Conservation (phyloP, 2,888 invertebrate species). For the Biston betularia region DNA sequence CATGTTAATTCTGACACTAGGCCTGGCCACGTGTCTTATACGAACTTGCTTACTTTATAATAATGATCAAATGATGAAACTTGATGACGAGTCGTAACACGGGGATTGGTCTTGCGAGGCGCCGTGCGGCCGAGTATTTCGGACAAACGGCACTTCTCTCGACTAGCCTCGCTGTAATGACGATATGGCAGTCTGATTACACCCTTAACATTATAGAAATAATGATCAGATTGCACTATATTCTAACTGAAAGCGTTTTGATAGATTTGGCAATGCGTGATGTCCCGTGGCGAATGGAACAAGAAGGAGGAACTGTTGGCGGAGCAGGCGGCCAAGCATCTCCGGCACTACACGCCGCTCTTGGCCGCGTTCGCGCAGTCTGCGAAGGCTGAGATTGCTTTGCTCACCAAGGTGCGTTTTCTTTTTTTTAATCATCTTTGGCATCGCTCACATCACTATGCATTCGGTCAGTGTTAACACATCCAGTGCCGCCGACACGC, state of each 20-base stretch:
- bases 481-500: too few relatives aligned
- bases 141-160: slow-evolving; percentile 48
- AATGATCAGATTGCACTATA: not conserved
- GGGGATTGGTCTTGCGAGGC: slow-evolving; percentile 46
- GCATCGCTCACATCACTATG: too few relatives aligned
- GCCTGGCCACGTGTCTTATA: too few relatives aligned
- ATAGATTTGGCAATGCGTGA: slow-evolving; percentile 97
- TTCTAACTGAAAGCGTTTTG: not conserved
- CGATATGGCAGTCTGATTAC: slow-evolving; percentile 79
- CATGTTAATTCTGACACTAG: too few relatives aligned
- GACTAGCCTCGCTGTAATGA: slow-evolving; percentile 54
- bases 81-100: slow-evolving; percentile 84
- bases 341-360: slow-evolving; percentile 94
- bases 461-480: too few relatives aligned
- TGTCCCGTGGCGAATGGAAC: slow-evolving; percentile 99
- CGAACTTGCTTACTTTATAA: not conserved
- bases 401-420: slow-evolving; percentile 89
- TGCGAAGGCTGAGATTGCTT: slow-evolving; percentile 94
- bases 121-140: slow-evolving; percentile 68
- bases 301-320: slow-evolving; percentile 99
- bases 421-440: not conserved
- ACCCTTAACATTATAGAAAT: not conserved
- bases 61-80: slow-evolving; percentile 79
- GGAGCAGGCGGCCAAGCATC: slow-evolving; percentile 97
- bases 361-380: slow-evolving; percentile 95